Conservation (phyloP, 2,113 vertebrate species). For the Pipra filicauda region DNA sequence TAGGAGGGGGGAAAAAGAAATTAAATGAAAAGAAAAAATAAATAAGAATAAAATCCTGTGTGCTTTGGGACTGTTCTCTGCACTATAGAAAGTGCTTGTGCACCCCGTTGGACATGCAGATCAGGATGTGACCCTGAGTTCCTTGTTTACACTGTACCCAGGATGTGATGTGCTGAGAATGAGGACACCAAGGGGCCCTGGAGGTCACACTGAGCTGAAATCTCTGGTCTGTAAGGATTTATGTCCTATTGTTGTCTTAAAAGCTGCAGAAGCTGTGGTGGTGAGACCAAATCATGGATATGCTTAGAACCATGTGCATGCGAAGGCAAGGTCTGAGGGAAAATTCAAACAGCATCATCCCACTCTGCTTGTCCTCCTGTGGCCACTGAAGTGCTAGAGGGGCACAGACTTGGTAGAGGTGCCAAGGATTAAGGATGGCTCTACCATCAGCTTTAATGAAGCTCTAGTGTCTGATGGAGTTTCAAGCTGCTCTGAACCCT, state of each 20-base stretch:
- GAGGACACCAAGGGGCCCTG: background rate
- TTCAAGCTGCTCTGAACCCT: background rate
- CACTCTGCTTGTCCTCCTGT: background rate
- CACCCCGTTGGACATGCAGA: background rate
- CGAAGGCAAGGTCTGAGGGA: background rate
- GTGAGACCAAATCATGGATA: background rate
- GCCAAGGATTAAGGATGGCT: background rate
- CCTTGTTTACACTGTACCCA: accelerated
- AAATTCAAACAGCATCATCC: background rate
- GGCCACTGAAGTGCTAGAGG: background rate
- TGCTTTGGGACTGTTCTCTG: background rate
- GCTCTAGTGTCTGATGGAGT: background rate
- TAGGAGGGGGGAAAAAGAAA: background rate
- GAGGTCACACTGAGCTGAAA: background rate
- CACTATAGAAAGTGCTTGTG: background rate
- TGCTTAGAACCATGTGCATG: accelerated
- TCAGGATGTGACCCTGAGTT: background rate
- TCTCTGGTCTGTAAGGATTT: background rate
- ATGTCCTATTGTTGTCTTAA: background rate
- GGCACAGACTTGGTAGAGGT: background rate
- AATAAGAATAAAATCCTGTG: background rate
- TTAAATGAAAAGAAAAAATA: background rate
- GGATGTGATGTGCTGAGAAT: background rate
- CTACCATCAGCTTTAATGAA: background rate
- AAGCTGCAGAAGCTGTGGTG: background rate